Conservation (phyloP, 2,797 vertebrate genomes). For the Antrozous pallidus region DNA sequence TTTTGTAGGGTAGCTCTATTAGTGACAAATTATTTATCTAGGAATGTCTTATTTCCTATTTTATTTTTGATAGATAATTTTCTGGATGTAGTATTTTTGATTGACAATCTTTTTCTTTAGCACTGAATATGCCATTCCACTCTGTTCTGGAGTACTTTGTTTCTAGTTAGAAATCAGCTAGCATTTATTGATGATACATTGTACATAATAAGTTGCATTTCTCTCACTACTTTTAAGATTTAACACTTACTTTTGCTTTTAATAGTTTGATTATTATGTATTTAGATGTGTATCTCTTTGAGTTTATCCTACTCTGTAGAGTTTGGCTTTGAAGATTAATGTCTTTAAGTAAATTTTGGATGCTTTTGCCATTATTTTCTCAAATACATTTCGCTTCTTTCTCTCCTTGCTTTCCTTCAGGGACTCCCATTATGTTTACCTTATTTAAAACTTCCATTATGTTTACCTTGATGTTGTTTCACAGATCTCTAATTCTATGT, state of each 20-base stretch:
- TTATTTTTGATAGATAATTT: not conserved
- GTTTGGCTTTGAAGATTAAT: not conserved
- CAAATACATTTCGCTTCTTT: not conserved
- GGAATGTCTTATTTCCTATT: not conserved
- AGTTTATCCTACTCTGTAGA: not conserved
- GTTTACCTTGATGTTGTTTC: not conserved
- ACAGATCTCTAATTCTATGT: not conserved
- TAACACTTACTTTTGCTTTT: not conserved
- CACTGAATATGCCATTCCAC: not conserved
- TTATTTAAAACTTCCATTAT: too few species aligned
- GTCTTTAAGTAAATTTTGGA: not conserved
- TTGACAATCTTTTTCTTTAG: not conserved
- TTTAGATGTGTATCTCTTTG: not conserved
- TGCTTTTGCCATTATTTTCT: not conserved
- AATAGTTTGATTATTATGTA: too few species aligned
- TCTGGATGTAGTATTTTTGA: not conserved
- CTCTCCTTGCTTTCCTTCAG: not conserved
- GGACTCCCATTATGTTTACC: not conserved
- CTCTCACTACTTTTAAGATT: not conserved
- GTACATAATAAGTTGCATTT: not conserved
- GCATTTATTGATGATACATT: not conserved
- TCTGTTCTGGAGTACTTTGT: not conserved
- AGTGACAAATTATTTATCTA: not conserved
- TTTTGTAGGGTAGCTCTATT: not conserved
- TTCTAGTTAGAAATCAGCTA: not conserved